A percentile compares a stretch with the other conserved stretches of the same genome.
phyloP scores from a whole-genome alignment of 1,140 invertebrate genomes.

The Drosophila trapezifrons region DNA sequence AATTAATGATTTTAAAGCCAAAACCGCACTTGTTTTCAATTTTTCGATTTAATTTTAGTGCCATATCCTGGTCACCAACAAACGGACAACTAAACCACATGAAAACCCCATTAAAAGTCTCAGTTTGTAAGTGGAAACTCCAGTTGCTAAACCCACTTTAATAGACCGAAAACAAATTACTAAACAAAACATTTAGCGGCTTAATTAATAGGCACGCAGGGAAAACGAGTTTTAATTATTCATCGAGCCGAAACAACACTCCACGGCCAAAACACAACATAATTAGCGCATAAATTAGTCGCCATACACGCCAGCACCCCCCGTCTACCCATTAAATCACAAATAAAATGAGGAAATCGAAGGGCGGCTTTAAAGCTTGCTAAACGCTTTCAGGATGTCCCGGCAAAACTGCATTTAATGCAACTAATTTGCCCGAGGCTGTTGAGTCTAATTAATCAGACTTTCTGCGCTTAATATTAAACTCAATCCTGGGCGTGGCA shows the following conservation, averaged over 20 bases:
- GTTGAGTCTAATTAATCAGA: conserved; percentile 46
- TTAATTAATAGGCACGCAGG: conserved; percentile 59
- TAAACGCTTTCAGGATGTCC: neutral
- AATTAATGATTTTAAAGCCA: neutral
- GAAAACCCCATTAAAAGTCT: conserved; percentile 13
- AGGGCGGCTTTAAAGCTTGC: conserved; percentile 18
- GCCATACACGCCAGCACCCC: conserved; percentile 16
- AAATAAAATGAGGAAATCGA: conserved; percentile 44
- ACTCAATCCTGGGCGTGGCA: conserved; percentile 30
- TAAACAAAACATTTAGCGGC: conserved; percentile 60
- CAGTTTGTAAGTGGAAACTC: conserved; percentile 7
- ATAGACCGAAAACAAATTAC: conserved; percentile 50
- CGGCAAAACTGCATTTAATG: conserved; percentile 14
- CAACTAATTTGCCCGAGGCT: conserved; percentile 30
- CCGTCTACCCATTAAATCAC: conserved; percentile 34
- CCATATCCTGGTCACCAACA: too few species aligned
- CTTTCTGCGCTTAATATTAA: conserved; percentile 33
- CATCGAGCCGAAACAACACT: conserved; percentile 47
- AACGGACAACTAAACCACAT: neutral
- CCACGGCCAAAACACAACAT: conserved; percentile 52
- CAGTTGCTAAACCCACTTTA: conserved; percentile 23
- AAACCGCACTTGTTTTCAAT: too few species aligned
- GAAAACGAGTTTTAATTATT: conserved; percentile 65
- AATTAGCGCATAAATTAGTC: conserved; percentile 70
- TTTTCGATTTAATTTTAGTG: neutral